phyloP scores from a whole-genome alignment of 2,888 invertebrate species.

The Malthinus flaveolus region DNA sequence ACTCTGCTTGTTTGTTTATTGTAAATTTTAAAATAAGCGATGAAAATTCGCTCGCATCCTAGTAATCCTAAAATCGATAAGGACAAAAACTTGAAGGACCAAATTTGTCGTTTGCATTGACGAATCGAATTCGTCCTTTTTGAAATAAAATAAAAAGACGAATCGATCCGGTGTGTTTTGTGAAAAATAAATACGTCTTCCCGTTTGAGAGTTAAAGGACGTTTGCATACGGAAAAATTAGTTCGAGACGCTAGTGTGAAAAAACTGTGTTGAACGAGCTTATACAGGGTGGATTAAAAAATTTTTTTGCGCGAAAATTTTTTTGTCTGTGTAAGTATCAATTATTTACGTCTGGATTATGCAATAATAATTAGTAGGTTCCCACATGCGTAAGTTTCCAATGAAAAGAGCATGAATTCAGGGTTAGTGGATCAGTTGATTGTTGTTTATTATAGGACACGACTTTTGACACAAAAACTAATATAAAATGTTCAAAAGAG shows the following conservation, averaged over 20 bases:
- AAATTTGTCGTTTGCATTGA: not conserved
- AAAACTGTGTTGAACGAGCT: no score
- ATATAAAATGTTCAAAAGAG: conserved; percentile 14
- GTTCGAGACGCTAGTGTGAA: no score
- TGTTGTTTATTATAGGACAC: conserved; percentile 18
- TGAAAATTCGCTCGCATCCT: no score
- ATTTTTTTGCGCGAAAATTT: not conserved
- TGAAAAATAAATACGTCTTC: no score
- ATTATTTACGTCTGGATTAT: conserved; percentile 15
- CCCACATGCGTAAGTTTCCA: conserved; percentile 27
- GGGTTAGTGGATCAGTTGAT: conserved; percentile 32
- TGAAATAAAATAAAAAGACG: no score
- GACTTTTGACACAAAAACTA: conserved; percentile 13
- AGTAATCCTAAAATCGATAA: conserved; percentile 19
- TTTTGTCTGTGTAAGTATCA: conserved; percentile 19
- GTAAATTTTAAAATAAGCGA: not conserved
- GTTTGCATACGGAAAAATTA: no score
- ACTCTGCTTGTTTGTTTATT: not conserved
- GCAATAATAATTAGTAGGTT: conserved; percentile 22
- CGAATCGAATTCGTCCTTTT: not conserved
- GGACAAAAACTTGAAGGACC: conserved; percentile 7
- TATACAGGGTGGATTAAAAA: no score
- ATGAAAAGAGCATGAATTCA: conserved; percentile 22
- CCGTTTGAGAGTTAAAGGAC: no score
- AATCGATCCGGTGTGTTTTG: no score